Base-by-base conservation (phyloP, 2,888 invertebrate genomes). In the Orchesella flavescens region DNA sequence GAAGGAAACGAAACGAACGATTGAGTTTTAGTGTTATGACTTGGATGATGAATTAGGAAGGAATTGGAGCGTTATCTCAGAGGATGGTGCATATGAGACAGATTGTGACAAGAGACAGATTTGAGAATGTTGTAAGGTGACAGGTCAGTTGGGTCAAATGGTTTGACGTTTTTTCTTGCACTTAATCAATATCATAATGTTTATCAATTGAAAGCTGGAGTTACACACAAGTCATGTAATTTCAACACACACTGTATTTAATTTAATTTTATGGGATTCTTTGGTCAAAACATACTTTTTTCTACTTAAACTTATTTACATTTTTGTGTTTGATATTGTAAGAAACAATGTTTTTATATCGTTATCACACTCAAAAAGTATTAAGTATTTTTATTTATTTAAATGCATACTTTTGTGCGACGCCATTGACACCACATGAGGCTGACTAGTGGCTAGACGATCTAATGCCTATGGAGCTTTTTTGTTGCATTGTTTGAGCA, bases 141-240 rank as follows among this genome's bases (percentile, higher is more conserved):
- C 21, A 49, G 79, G 79, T 79, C 72, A 72, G 53, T 17, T 63
- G 53, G 82, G 82, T 82, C 76, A 82, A 69, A 68, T 75, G 76
- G 82, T 82, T 34, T 82, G 82, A 82, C 82, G 82, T 82, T 82
- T 65, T 75, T 71, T 76, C 73, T 82, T 82, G 76, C 82, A 82
- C 82, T 76, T 82, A 82, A 82, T 82, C 82, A 75, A 82, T 76
- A 76, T 75, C 63, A 46, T 59, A 34, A n/a, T 46, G 49, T 46
- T 2, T 74, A 74, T 74, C 74, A 74, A 4, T 34, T 34, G 34
- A 7, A 34, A 4, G 34, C 34, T 34, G 3, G 34, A 34, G 34
- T 34, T 34, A 34, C 34, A 34, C 34, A 34, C 34, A 34, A 34
- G 34, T 34, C 34, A 2, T 34, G 34, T 34, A 2, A 34, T 34